Conservation (phyloP, 2,113 vertebrate genomes). For the Chaetodon auriga region DNA sequence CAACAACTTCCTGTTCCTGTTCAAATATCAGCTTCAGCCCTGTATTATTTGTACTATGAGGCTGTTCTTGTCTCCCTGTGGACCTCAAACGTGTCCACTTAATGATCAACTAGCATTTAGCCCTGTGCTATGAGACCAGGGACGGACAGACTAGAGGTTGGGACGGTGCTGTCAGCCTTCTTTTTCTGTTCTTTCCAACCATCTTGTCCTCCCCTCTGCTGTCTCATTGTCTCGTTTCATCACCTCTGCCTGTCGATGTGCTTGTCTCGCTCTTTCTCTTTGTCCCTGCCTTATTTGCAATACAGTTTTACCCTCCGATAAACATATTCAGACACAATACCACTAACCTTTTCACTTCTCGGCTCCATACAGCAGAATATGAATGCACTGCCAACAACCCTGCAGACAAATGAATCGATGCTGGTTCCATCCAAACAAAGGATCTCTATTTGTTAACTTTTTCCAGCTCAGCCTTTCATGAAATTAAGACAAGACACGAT, state of each 20-base stretch:
- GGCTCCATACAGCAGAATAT: conserved; percentile 2
- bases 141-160: not conserved
- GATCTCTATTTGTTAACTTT: not conserved
- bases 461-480: not conserved
- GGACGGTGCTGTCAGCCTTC: not conserved
- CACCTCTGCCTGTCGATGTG: not conserved
- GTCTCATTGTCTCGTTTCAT: not conserved
- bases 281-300: not conserved
- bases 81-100: not conserved
- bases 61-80: not conserved
- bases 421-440: not conserved
- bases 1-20: not conserved
- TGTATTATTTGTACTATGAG: not conserved
- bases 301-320: conserved; percentile 11
- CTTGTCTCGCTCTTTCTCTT: conserved; percentile 4
- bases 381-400: conserved; percentile 29
- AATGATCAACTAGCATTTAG: not conserved
- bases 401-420: conserved; percentile 25
- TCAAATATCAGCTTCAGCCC: not conserved
- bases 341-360: conserved; percentile 32
- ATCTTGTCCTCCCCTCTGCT: conserved; percentile 1
- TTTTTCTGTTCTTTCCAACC: conserved; percentile 5
- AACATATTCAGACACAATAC: conserved; percentile 22
- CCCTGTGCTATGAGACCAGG: not conserved
- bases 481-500: not conserved